Conservation (phyloP, 2,888 invertebrate species). For the Orthonychiurus folsomi region DNA sequence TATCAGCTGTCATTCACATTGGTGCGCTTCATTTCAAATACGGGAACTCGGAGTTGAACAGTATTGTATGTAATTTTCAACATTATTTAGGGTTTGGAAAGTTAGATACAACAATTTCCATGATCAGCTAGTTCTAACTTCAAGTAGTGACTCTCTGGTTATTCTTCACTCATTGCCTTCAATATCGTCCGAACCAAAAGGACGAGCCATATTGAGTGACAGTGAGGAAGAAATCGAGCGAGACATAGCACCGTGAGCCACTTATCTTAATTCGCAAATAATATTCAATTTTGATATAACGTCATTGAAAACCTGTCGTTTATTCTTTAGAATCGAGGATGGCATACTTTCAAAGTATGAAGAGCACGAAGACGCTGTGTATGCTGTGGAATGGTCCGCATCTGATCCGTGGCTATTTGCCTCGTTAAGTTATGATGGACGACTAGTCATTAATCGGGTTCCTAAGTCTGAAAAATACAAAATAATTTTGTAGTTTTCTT, state of each 20-base stretch:
- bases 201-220: slow-evolving; percentile 47
- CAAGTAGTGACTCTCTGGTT: slow-evolving; percentile 89
- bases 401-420: slow-evolving; percentile 99
- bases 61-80: neutral
- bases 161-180: slow-evolving; percentile 77
- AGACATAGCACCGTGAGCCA: slow-evolving; percentile 18
- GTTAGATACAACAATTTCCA: slow-evolving; percentile 93
- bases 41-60: slow-evolving; percentile 1
- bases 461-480: slow-evolving; percentile 91
- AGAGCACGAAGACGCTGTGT: slow-evolving; percentile 96
- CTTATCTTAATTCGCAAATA: neutral
- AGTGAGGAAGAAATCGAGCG: slow-evolving; percentile 46
- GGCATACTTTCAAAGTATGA: slow-evolving; percentile 86
- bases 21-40: too few species aligned
- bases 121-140: slow-evolving; percentile 86
- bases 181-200: slow-evolving; percentile 71
- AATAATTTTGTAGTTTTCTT: slow-evolving; percentile 72
- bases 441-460: slow-evolving; percentile 84
- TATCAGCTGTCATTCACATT: slow-evolving; percentile 76
- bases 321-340: slow-evolving; percentile 57
- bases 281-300: too few species aligned
- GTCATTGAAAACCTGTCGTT: neutral
- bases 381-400: slow-evolving; percentile 92
- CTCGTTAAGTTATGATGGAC: slow-evolving; percentile 94
- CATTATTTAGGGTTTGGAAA: slow-evolving; percentile 67